Conservation (phyloP, 2,797 vertebrate genomes). For the Selene dorsalis region DNA sequence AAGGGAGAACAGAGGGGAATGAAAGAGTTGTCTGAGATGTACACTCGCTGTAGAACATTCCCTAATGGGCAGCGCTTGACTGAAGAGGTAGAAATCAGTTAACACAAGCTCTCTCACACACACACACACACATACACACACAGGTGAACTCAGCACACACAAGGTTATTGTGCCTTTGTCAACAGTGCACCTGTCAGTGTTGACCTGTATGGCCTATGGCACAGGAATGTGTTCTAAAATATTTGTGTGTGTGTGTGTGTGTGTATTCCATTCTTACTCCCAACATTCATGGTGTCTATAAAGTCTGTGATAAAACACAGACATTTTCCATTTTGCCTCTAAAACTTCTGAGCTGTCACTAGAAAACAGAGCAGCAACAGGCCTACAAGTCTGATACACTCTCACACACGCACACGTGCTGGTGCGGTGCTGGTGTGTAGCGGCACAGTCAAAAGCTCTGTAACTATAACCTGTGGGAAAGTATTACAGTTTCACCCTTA, state of each 20-base stretch:
- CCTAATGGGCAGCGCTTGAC: slow-evolving; percentile 44
- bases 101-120: slow-evolving; percentile 16
- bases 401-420: not conserved
- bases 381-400: not conserved
- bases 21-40: slow-evolving; percentile 37
- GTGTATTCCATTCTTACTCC: not conserved
- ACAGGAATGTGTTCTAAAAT: slow-evolving; percentile 52
- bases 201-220: slow-evolving; percentile 17
- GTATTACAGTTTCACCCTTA: slow-evolving; percentile 41
- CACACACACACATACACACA: slow-evolving; percentile 32
- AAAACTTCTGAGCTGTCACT: not conserved
- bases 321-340: slow-evolving; percentile 29
- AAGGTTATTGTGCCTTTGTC: slow-evolving; percentile 69
- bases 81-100: slow-evolving; percentile 51
- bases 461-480: slow-evolving; percentile 65
- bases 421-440: slow-evolving; percentile 6
- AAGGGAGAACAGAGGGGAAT: slow-evolving; percentile 28
- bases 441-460: slow-evolving; percentile 55
- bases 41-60: slow-evolving; percentile 26
- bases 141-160: slow-evolving; percentile 55
- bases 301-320: slow-evolving; percentile 27
- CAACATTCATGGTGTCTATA: slow-evolving; percentile 8
- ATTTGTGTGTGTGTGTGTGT: slow-evolving; percentile 1
- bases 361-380: slow-evolving; percentile 1
- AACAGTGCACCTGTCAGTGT: slow-evolving; percentile 69